Conservation (phyloP, 2,797 vertebrate genomes). For the Merluccius polli region DNA sequence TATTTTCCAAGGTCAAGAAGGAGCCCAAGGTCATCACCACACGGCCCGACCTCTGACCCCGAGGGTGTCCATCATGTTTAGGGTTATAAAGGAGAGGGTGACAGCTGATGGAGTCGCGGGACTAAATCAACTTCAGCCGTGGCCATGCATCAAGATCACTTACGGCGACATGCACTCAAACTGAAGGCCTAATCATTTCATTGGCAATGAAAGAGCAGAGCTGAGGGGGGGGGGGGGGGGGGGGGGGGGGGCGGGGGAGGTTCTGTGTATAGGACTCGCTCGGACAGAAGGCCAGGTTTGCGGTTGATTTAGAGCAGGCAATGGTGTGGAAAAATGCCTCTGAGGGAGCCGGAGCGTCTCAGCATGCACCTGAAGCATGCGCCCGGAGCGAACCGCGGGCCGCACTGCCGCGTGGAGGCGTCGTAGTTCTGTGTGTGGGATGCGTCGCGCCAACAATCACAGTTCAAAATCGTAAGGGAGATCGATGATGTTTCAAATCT, state of each 20-base stretch:
- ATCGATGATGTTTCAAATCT: neutral
- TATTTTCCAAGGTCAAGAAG: constrained; percentile 45
- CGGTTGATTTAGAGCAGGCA: constrained; percentile 17
- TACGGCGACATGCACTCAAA: constrained; percentile 49
- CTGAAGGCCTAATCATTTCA: constrained; percentile 54
- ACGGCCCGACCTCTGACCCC: constrained; percentile 46
- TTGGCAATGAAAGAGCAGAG: constrained; percentile 30
- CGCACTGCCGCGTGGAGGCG: too few species aligned
- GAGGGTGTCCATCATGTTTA: constrained; percentile 59
- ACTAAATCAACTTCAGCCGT: constrained; percentile 64
- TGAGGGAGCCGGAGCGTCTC: constrained; percentile 19
- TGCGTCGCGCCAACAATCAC: too few species aligned
- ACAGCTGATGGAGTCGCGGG: constrained; percentile 53
- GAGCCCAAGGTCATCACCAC: constrained; percentile 54
- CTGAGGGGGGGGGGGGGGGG: constrained; percentile 24
- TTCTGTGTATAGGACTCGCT: constrained; percentile 5
- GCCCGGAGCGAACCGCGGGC: too few species aligned
- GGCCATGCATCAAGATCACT: constrained; percentile 66
- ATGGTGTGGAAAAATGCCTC: constrained; percentile 15
- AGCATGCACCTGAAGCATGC: constrained; percentile 24
- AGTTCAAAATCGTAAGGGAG: neutral
- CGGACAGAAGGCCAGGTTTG: constrained; percentile 22
- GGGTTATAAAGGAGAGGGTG: constrained; percentile 55
- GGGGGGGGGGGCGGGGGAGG: constrained; percentile 9
- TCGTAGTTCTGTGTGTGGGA: too few species aligned